Evolutionary conservation across 2,113 vertebrate species (phyloP).

Genomic region (Eidolon helvum): DNA sequence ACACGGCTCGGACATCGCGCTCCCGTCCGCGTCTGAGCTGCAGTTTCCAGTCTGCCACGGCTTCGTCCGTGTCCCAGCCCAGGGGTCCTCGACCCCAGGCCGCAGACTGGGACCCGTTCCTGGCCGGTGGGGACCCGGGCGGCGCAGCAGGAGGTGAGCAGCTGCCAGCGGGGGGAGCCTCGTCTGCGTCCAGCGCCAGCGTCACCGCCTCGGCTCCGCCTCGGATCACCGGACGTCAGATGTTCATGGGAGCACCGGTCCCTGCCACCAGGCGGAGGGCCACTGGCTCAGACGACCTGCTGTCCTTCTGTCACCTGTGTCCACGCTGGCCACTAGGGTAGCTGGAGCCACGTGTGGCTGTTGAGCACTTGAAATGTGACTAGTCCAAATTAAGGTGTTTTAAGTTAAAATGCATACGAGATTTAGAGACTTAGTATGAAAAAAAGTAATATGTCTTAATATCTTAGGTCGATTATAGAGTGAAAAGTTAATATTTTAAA

Average conservation of each 20-base stretch:
- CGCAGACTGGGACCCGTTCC: no score
- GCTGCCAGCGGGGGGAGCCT: no score
- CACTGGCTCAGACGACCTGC: fast-evolving
- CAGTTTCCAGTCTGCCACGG: no score
- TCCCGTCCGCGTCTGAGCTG: neutral
- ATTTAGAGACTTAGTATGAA: neutral
- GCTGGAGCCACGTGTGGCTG: neutral
- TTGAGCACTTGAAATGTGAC: neutral
- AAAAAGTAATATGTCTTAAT: neutral
- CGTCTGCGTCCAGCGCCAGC: no score
- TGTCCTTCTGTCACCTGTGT: neutral
- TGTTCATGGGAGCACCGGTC: no score
- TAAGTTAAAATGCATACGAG: neutral
- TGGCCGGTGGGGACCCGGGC: no score
- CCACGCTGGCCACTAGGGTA: neutral
- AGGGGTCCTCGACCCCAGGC: no score
- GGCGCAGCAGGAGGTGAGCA: no score
- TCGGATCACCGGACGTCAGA: no score
- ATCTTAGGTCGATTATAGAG: neutral
- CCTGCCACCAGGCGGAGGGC: no score
- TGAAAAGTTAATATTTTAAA: neutral
- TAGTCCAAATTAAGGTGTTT: neutral
- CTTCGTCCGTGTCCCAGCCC: neutral
- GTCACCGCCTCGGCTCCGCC: no score
- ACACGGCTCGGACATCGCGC: neutral